Base-by-base conservation (phyloP, 2,113 vertebrate genomes). In the Apodemus speciosus region DNA sequence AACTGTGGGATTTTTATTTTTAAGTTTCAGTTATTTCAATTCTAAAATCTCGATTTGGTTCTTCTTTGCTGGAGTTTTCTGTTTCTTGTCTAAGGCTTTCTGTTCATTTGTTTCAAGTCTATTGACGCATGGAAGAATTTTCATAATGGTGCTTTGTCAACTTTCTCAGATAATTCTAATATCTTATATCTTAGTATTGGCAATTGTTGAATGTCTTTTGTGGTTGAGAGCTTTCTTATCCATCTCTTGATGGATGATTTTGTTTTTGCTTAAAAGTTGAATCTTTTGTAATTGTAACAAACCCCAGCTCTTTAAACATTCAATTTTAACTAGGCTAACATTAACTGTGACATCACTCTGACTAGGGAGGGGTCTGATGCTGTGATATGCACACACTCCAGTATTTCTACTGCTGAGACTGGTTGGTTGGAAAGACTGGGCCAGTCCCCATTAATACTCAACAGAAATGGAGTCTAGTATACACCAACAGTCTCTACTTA, bases 381-480 rank as follows among this genome's bases (percentile, higher is more conserved):
- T 58, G 23, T 40, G 53, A 14, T 81, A 27, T 38, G n/a, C 6
- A 40, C 43, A 49, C 51, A 88, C 14, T 73, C 1, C 30, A 66
- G 7, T 2, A 40, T 77, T 10, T 23, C 13, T 30, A 32, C 1
- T 81, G 30, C n/a, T 83, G 88, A 88, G 10, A 20, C 9, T 38
- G 18, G 2, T 32, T 40, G 35, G 14, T 30, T 51, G 40, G 2
- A 25, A 0, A 0, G 20, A 11, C 3, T 9, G 2, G 2, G 0
- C 20, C 20, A 30, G 2, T 20, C 8, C 4, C 77, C 20, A 32
- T 76, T 81, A 68, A 8, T 58, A 25, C 6, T 56, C 72, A 30
- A 40, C 8, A n/a, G 49, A 9, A 38, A 2, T 72, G 6, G 11
- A 69, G 64, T 73, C 20, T 4, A 40, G 21, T 14, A 43, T 35